These are phyloP conservation scores for Cepaea nemoralis DNA, from an alignment of 1,140 invertebrate genomes.

Conservation along the genomic window DNA sequence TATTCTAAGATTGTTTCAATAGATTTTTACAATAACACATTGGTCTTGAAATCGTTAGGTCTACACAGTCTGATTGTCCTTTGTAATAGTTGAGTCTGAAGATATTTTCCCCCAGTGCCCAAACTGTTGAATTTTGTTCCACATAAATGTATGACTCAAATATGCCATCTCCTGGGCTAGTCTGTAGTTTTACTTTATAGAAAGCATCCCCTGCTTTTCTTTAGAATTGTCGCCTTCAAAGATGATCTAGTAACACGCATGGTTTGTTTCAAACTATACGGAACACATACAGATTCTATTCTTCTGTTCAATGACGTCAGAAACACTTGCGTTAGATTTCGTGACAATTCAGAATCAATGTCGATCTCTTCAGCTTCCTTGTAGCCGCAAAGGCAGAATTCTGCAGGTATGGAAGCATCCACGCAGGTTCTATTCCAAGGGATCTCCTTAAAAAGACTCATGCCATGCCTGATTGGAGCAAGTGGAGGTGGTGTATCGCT, in stretches of 20 bases:
- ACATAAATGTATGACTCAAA: not conserved
- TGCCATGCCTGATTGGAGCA: not conserved
- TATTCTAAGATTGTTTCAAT: too few relatives aligned
- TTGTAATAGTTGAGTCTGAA: too few relatives aligned
- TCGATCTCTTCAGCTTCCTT: not conserved
- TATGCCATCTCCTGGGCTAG: not conserved
- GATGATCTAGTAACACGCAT: not conserved
- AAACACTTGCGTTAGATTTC: not conserved
- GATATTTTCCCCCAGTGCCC: not conserved
- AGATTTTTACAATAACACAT: too few relatives aligned
- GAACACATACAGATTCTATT: not conserved
- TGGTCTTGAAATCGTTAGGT: too few relatives aligned
- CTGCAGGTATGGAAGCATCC: constrained; percentile 5
- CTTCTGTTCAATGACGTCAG: not conserved
- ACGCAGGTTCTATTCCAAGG: constrained; percentile 1
- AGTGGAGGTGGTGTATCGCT: not conserved
- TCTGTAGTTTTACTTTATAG: not conserved
- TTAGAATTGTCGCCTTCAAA: not conserved
- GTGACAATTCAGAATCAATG: not conserved
- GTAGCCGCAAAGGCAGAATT: constrained; percentile 10
- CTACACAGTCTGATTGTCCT: too few relatives aligned
- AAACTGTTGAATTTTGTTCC: not conserved
- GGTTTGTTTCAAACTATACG: not conserved
- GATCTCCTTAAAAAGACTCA: constrained; percentile 19
- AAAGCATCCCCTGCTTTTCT: not conserved